Percentiles rank a stretch among this genome's conserved stretches.
Conservation (phyloP, 2,797 vertebrate genomes). For the Numenius phaeopus region DNA sequence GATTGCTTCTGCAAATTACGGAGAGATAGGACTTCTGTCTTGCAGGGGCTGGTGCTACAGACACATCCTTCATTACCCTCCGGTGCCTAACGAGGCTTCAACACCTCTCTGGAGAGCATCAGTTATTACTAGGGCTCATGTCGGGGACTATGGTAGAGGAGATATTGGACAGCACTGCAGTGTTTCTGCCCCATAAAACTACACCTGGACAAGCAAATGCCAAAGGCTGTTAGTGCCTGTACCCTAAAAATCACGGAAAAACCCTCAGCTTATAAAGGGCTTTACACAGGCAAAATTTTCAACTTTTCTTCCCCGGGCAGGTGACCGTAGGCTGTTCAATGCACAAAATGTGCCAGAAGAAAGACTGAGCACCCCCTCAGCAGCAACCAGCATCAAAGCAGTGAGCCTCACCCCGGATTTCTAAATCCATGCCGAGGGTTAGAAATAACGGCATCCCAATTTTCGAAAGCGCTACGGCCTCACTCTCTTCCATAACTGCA, state of each 20-base stretch:
- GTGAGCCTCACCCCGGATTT: not conserved
- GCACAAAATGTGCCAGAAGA: not conserved
- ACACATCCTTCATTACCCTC: not conserved
- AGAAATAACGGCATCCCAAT: not conserved
- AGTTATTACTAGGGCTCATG: not conserved
- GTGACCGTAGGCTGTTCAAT: not conserved
- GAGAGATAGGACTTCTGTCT: not conserved
- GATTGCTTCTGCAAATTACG: not conserved
- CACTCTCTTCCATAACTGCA: not conserved
- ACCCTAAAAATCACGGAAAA: not conserved
- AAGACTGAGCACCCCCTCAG: not conserved
- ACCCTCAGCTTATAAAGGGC: not conserved
- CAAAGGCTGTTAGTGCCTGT: not conserved
- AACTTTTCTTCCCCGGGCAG: not conserved
- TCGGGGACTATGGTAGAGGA: not conserved
- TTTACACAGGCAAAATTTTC: not conserved
- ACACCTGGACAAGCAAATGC: not conserved
- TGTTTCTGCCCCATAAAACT: not conserved
- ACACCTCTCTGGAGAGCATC: not conserved
- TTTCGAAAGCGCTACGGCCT: not conserved
- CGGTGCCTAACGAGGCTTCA: fast-evolving
- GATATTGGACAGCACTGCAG: not conserved
- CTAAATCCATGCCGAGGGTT: not conserved
- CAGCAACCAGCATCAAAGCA: not conserved
- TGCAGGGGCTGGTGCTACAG: not conserved